Percentiles rank a stretch among this genome's conserved stretches.
Conservation (phyloP, 2,113 vertebrate species). For the Otus sunia region DNA sequence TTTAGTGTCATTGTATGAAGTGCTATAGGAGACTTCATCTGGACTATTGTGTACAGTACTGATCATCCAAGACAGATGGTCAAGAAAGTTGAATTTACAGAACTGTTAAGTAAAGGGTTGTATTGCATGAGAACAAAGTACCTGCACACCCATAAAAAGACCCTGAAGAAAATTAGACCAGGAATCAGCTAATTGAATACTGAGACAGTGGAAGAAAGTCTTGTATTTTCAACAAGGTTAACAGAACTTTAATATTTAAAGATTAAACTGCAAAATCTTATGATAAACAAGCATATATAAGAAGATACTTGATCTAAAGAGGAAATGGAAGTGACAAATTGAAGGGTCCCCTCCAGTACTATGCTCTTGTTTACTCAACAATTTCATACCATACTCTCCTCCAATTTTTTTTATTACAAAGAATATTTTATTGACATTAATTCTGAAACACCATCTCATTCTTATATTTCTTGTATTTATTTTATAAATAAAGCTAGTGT, state of each 20-base stretch:
- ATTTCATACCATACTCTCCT: neutral
- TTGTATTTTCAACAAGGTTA: neutral
- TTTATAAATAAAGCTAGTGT: neutral
- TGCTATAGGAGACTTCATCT: neutral
- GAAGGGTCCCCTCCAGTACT: neutral
- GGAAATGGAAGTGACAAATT: neutral
- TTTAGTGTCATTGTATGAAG: neutral
- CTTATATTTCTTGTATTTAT: neutral
- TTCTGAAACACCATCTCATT: neutral
- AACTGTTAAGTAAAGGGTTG: neutral
- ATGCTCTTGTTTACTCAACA: neutral
- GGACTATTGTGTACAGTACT: neutral
- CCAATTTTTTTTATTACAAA: neutral
- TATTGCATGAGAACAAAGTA: neutral
- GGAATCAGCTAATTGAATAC: neutral
- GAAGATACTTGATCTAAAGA: neutral
- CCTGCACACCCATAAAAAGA: neutral
- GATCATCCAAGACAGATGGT: neutral
- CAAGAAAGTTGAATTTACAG: neutral
- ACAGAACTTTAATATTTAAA: neutral
- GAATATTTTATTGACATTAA: rapidly evolving
- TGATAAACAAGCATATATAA: neutral
- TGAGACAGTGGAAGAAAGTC: neutral
- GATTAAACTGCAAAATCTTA: neutral
- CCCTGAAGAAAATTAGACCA: neutral